Evolutionary conservation across 2,888 invertebrate species (phyloP), one percentile per base, ranked within the genome.

Genomic region (Erebia aethiops): DNA sequence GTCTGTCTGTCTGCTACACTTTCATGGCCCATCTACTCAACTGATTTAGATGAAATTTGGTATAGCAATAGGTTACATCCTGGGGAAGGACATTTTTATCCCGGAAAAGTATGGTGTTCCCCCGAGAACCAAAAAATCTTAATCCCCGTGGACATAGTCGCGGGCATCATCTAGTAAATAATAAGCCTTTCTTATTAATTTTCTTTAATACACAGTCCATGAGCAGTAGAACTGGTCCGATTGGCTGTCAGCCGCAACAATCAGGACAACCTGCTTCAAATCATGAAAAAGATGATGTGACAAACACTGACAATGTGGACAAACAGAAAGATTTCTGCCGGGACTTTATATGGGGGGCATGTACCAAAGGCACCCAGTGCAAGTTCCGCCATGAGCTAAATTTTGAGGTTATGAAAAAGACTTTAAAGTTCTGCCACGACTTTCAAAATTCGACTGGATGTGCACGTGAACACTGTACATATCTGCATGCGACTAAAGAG

Each of bases 351-450:
- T 90, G 91, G 91, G 92, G 91, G 2, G 87, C 83, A 7, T 92
- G 92, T 67, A 77, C 77, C 1, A 90, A 89, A 78, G 82, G 84
- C 13, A 56, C 81, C 0, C 84, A 84, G 64, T 92, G 92, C 75
- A 88, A 71, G 76, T 89, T 82, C 74, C 79, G 84, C 0, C 91
- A 91, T 69, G 86, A 87, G 43, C 77, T 89, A 18, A 84, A 87
- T n/a, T 78, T 84, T 10, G 84, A 88, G 8, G 84, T 81, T 43
- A 89, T 92, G 89, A 87, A 85, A 81, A 79, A 81, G 1, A 87
- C 86, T 13, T 74, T 92, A 3, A 85, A 84, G 67, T 92, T 92
- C 72, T 92, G 92, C 67, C 90, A 90, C 78, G 87, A 92, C 70
- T 87, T 80, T 74, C 92, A 92, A 77, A 92, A 92, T 71, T 81